phyloP scores from a whole-genome alignment of 2,797 vertebrate species.

The Enteromius unitaeniatus region DNA sequence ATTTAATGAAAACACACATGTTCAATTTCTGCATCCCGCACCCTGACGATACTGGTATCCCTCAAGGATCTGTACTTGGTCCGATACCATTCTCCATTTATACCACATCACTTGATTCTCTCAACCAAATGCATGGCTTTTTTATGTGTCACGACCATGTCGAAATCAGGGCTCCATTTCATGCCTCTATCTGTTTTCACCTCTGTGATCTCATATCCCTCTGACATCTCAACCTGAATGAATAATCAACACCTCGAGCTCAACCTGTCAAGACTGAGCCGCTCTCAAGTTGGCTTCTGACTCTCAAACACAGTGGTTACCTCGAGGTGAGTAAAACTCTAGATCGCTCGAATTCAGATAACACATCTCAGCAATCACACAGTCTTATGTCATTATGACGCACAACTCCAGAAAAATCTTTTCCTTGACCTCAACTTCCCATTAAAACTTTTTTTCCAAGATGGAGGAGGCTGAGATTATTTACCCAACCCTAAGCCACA shows the following conservation, averaged over 20 bases:
- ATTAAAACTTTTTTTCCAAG: not conserved
- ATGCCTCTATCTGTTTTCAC: slow-evolving; percentile 16
- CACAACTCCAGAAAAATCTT: not conserved
- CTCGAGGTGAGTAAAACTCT: not conserved
- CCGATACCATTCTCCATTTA: not conserved
- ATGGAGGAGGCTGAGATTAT: not conserved
- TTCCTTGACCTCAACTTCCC: not conserved
- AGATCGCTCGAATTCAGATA: not conserved
- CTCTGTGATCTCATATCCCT: not conserved
- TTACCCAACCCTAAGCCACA: not conserved
- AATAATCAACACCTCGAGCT: slow-evolving; percentile 27
- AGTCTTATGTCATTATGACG: not conserved
- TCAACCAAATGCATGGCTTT: not conserved
- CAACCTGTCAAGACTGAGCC: not conserved
- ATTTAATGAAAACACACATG: slow-evolving; percentile 22
- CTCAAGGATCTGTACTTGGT: slow-evolving; percentile 3
- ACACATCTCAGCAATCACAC: not conserved
- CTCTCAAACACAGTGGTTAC: not conserved
- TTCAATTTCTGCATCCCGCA: not conserved
- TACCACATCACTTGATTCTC: not conserved
- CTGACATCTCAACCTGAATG: slow-evolving; percentile 34
- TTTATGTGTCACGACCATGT: not conserved
- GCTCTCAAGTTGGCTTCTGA: not conserved
- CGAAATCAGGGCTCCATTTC: not conserved
- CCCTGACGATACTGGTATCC: not conserved